Base-by-base conservation (phyloP, 92 coral and sea anemone species). In the Parazoanthus atlanticus region DNA sequence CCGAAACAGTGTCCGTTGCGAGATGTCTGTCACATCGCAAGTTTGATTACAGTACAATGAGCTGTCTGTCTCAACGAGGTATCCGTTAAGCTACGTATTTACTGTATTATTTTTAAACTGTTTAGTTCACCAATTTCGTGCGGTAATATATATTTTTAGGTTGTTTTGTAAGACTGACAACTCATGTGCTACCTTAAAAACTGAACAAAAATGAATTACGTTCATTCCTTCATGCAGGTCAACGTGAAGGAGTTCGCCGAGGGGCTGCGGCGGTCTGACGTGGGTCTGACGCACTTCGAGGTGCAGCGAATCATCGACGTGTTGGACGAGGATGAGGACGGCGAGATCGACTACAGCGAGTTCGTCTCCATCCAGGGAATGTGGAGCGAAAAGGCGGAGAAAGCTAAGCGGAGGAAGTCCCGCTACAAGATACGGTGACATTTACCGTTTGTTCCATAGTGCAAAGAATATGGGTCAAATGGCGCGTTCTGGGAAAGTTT, bases 321-420 rank as follows among this genome's bases (percentile, higher is more conserved):
- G 74, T 61, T 95, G 66, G 98, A 93, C 78, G 98, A 86, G 31
- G 98, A 95, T 76, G 91, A 95, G 72, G 98, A 95, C 70, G 98
- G 98, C 0, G 98, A 95, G 90, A 95, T 95, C 29, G 98, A 95
- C 85, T 95, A 95, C 83, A 95, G 98, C 81, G 98, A 95, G 93
- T 95, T 95, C 79, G 96, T 95, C 23, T 95, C 94, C n/a, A 95
- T 95, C 69, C 98, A 95, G 78, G 94, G 91, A 10, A 91, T 93
- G 86, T 93, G 95, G 98, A 69, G 86, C 1, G 4, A 69, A 43
- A 91, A 90, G 67, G 92, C 76, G 26, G 85, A 91, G 26, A 89
- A 91, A 11, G 89, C 82, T 16, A 86, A 76, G 30, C 76, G 65
- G 67, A 85, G 91, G 72, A 83, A 83, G 61, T 83, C 86, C 65